These are phyloP conservation scores for Cephus rjabovi DNA, from an alignment of 2,888 invertebrate genomes.

Conservation along the genomic window DNA sequence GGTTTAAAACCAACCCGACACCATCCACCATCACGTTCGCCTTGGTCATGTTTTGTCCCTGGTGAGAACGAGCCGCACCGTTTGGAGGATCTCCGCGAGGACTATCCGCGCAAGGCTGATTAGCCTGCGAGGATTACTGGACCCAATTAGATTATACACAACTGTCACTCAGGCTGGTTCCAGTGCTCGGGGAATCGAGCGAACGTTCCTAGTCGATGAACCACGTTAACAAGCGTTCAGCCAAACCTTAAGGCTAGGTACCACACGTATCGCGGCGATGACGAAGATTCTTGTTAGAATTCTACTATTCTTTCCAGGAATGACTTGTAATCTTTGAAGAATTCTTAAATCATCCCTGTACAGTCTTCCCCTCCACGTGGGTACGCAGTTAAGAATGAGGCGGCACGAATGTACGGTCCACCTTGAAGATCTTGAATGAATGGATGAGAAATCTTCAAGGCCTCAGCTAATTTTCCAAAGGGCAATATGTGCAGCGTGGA, in stretches of 20 bases:
- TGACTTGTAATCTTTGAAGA: neutral
- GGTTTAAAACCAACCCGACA: constrained; percentile 32
- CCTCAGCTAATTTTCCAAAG: neutral
- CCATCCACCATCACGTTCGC: constrained; percentile 27
- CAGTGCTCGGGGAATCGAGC: neutral
- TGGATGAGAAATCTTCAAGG: neutral
- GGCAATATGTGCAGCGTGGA: neutral
- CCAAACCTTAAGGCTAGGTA: neutral
- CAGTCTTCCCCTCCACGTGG: neutral
- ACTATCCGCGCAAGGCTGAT: neutral
- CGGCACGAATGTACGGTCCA: neutral
- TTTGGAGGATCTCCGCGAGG: neutral
- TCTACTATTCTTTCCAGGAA: neutral
- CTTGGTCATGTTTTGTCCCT: constrained; percentile 29
- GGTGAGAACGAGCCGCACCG: constrained; percentile 1
- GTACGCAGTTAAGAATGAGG: neutral
- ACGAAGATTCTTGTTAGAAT: neutral
- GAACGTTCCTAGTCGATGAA: neutral
- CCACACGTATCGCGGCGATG: neutral
- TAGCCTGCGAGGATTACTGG: constrained; percentile 1
- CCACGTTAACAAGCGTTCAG: neutral
- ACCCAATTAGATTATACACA: constrained; percentile 4
- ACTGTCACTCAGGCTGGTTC: neutral
- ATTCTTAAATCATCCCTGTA: neutral
- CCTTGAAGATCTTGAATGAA: neutral